These are phyloP conservation scores for Eupeodes latifasciatus DNA, from an alignment of 2,888 invertebrate species.

Conservation along the genomic window DNA sequence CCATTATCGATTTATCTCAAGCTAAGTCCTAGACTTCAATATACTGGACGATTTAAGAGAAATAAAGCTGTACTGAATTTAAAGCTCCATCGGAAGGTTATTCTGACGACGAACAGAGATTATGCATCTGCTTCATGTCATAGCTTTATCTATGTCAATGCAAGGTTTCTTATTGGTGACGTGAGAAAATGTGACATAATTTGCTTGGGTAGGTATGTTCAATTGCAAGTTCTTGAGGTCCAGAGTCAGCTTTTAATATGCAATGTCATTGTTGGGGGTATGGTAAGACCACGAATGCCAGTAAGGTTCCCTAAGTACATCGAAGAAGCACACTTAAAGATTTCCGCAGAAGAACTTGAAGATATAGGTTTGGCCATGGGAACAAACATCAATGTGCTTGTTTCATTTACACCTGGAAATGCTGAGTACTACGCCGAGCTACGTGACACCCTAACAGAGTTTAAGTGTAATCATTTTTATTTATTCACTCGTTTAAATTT, in stretches of 20 bases:
- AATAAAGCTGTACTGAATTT: conserved; percentile 57
- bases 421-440: conserved; percentile 77
- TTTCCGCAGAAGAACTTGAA: conserved; percentile 82
- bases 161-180: conserved; percentile 79
- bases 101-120: conserved; percentile 78
- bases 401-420: conserved; percentile 78
- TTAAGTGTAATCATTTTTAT: conserved; percentile 78
- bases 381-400: conserved; percentile 80
- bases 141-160: conserved; percentile 80
- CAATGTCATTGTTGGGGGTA: conserved; percentile 78
- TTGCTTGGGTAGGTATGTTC: conserved; percentile 79
- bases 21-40: conserved; percentile 80
- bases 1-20: conserved; percentile 79
- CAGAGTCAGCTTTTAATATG: conserved; percentile 76
- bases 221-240: conserved; percentile 77
- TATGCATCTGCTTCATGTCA: conserved; percentile 76
- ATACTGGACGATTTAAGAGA: conserved; percentile 78
- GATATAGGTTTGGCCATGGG: conserved; percentile 81
- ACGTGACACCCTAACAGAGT: conserved; percentile 68
- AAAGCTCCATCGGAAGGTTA: conserved; percentile 63
- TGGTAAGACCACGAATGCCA: conserved; percentile 78
- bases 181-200: conserved; percentile 79
- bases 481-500: conserved; percentile 79
- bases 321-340: conserved; percentile 51
- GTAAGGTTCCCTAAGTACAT: conserved; percentile 80